Conservation (phyloP, 2,888 invertebrate genomes). For the Amiota communis region DNA sequence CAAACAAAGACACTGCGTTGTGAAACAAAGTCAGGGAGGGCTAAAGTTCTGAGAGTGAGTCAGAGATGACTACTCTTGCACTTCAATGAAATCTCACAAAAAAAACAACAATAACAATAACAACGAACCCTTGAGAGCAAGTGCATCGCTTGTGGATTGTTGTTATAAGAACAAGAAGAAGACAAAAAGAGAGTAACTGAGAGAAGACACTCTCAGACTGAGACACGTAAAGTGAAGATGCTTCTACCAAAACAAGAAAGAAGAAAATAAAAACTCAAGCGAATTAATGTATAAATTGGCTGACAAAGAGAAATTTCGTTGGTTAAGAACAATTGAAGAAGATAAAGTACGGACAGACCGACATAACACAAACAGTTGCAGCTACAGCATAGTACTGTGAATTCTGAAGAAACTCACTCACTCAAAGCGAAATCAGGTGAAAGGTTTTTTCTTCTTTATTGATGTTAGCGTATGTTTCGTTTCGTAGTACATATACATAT, state of each 20-base stretch:
- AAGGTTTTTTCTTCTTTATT: conserved; percentile 42
- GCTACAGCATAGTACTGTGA: background rate
- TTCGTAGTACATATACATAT: too few species aligned
- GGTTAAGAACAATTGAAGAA: too few species aligned
- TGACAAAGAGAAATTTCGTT: conserved; percentile 16
- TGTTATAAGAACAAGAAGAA: too few species aligned
- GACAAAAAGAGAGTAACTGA: too few species aligned
- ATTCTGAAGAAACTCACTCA: background rate
- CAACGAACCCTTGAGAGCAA: background rate
- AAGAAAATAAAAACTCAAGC: background rate
- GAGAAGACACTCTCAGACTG: too few species aligned
- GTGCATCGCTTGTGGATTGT: background rate
- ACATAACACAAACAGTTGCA: background rate
- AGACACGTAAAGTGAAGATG: background rate
- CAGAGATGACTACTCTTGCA: background rate
- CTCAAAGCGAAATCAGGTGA: conserved; percentile 45
- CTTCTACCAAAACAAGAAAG: conserved; percentile 10
- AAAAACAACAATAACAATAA: background rate
- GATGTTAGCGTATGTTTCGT: conserved; percentile 18
- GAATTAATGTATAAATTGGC: background rate
- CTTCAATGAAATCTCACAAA: background rate
- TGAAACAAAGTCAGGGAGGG: background rate
- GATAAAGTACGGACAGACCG: too few species aligned
- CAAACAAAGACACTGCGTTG: too few species aligned
- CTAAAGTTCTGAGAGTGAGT: background rate